A percentile compares a stretch with the other conserved stretches of the same genome.
These are phyloP conservation scores for Psittacula derbiana DNA, from an alignment of 2,797 vertebrate genomes.

Conservation along the genomic window DNA sequence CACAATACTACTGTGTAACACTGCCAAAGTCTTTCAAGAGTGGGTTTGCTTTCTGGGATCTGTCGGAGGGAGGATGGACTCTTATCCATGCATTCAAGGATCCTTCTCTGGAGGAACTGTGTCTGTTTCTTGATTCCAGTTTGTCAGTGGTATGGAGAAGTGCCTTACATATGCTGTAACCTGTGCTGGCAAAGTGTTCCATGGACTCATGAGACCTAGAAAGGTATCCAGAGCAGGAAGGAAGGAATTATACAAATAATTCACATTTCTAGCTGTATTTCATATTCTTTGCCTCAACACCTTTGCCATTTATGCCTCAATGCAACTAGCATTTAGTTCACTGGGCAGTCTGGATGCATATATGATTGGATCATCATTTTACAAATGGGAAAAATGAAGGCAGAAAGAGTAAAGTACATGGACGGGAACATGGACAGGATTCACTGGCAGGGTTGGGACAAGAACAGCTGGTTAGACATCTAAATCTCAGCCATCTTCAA, in stretches of 20 bases:
- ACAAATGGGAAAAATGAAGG: background rate
- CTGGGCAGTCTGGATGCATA: background rate
- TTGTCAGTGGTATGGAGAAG: background rate
- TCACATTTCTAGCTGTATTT: background rate
- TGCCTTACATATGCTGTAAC: background rate
- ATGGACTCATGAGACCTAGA: background rate
- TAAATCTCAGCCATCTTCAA: background rate
- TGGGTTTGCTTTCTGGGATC: background rate
- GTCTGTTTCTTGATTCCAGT: background rate
- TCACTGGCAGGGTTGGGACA: background rate
- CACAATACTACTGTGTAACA: background rate
- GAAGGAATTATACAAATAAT: background rate
- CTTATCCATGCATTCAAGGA: background rate
- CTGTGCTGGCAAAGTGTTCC: background rate
- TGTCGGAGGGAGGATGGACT: background rate
- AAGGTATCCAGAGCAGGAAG: background rate
- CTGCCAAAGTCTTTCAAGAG: background rate
- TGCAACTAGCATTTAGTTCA: background rate
- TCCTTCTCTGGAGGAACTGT: background rate
- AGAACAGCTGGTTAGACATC: slow-evolving; percentile 2
- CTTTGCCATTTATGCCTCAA: background rate
- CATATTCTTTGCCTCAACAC: background rate
- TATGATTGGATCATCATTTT: background rate
- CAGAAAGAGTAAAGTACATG: background rate
- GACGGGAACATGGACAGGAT: background rate